Evolutionary conservation across 2,113 vertebrate species (phyloP), one percentile per base, ranked within the genome.

Genomic region (Onychorhynchus coronatus): DNA sequence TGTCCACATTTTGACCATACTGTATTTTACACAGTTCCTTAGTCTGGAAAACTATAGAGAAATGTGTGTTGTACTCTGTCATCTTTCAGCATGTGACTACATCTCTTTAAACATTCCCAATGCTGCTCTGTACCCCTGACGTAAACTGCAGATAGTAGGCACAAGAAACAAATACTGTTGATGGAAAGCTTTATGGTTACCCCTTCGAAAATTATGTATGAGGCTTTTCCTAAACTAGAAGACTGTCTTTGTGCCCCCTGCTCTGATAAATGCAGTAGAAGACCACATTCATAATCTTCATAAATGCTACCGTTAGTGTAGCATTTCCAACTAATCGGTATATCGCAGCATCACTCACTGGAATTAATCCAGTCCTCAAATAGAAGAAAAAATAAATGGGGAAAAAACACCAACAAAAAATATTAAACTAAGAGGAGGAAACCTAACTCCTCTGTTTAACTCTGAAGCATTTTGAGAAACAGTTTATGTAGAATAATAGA

Each of bases 401-500:
- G 8, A 2, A 78, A 91, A 83, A 95, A 95, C 49, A 97, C 62
- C 79, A 84, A 89, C 52, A 93, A 91, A 91, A 96, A 93, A 59
- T 49, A 93, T 94, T 96, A 95, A 97, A 95, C 93, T 95, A 96
- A 96, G 94, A 92, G 76, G 78, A 93, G 76, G 95, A 95, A 97
- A 93, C 86, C 83, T 93, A 92, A 90, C 63, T 72, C 76, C 73
- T 89, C 96, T 85, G 95, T 97, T 97, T 97, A 95, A 96, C 75
- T 87, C 90, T 92, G 89, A 97, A 91, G 92, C 89, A 94, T 89
- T 94, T 87, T 94, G 90, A 96, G 96, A 91, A 95, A 96, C 85
- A 97, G 93, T 96, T 90, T 96, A 88, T 96, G 94, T 91, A 96
- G 95, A 96, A 95, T 95, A 97, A 97, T 95, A 97, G 92, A 97